phyloP scores from a whole-genome alignment of 1,140 invertebrate genomes.

The Meloidogyne hapla region DNA sequence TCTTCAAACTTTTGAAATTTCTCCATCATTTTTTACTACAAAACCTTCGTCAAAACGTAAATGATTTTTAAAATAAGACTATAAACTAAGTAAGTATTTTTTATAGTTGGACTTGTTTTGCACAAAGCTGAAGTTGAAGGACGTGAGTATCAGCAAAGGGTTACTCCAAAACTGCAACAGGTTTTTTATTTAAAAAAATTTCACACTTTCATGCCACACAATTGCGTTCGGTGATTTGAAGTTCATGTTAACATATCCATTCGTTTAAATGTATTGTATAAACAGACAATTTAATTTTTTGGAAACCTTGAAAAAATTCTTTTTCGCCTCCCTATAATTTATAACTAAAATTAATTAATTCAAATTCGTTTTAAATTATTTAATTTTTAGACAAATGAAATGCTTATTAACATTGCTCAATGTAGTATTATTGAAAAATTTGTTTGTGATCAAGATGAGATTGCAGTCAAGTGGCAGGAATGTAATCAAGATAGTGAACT shows the following conservation, averaged over 20 bases:
- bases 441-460: not conserved
- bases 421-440: not conserved
- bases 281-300: too few relatives aligned
- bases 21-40: not conserved
- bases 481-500: not conserved
- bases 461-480: not conserved
- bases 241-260: too few relatives aligned
- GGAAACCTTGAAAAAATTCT: too few relatives aligned
- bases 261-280: too few relatives aligned
- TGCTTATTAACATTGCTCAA: not conserved
- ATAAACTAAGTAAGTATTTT: not conserved
- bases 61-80: not conserved
- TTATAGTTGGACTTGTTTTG: slow-evolving; percentile 19
- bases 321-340: too few relatives aligned
- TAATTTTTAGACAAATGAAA: not conserved
- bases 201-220: too few relatives aligned
- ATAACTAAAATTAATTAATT: too few relatives aligned
- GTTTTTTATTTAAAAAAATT: not conserved
- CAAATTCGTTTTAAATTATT: too few relatives aligned
- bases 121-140: slow-evolving; percentile 17
- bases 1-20: not conserved
- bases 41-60: slow-evolving; percentile 5
- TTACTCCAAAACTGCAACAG: not conserved
- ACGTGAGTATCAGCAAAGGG: not conserved
- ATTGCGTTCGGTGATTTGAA: too few relatives aligned